Percentiles rank a stretch among this genome's conserved stretches.
These are phyloP conservation scores for Pituophis catenifer DNA, from an alignment of 2,113 vertebrate genomes.

Conservation along the genomic window DNA sequence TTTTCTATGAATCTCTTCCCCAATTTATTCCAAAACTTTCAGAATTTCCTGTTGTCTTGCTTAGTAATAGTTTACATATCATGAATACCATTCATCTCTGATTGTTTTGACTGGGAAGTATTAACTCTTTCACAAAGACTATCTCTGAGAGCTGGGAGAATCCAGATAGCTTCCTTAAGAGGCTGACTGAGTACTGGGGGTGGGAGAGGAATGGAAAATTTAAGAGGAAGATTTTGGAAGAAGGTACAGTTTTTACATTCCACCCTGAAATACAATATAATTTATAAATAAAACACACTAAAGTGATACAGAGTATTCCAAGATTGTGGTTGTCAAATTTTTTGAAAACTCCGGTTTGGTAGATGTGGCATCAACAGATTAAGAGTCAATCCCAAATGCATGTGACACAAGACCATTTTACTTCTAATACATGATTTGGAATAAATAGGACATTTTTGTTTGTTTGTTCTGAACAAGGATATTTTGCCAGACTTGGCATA, in stretches of 20 bases:
- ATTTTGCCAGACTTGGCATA: background rate
- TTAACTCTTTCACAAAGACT: background rate
- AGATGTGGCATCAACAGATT: background rate
- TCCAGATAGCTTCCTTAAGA: background rate
- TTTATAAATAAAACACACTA: background rate
- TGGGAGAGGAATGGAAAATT: background rate
- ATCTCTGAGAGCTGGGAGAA: background rate
- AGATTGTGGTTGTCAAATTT: background rate
- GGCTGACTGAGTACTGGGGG: background rate
- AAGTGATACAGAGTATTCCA: background rate
- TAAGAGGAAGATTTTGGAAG: background rate
- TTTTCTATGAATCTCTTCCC: background rate
- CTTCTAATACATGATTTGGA: background rate
- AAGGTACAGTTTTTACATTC: background rate
- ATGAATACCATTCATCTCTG: background rate
- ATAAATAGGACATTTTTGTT: background rate
- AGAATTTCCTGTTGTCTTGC: background rate
- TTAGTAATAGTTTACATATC: background rate
- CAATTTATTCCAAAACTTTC: background rate
- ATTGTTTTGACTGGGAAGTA: background rate
- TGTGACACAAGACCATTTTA: background rate
- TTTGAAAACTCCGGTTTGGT: background rate
- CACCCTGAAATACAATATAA: background rate
- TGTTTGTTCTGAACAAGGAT: background rate
- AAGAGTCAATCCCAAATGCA: background rate